Conservation (phyloP, 2,113 vertebrate species). For the Meriones unguiculatus region DNA sequence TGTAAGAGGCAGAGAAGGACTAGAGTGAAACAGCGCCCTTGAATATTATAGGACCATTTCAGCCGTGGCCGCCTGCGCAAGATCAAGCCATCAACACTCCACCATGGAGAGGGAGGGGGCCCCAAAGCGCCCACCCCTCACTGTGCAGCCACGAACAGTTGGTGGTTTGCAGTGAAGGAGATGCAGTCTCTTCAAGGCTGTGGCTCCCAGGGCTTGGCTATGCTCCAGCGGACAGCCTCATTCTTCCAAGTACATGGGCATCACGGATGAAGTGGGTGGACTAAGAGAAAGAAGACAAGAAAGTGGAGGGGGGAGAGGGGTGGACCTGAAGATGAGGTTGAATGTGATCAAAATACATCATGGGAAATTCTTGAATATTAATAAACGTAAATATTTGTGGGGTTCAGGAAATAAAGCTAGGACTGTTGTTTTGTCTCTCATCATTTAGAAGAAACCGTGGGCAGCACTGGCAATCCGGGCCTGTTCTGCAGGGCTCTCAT, state of each 20-base stretch:
- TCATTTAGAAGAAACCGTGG: conserved; percentile 2
- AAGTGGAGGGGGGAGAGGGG: neutral
- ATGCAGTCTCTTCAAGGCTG: neutral
- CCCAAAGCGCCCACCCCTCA: neutral
- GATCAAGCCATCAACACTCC: neutral
- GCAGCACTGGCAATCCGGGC: neutral
- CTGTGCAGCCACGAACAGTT: neutral
- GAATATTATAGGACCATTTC: neutral
- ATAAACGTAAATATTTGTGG: neutral
- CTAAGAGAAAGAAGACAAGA: neutral
- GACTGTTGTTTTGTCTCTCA: neutral
- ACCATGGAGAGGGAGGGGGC: neutral
- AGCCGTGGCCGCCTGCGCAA: neutral
- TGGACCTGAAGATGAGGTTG: neutral
- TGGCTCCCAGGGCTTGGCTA: neutral
- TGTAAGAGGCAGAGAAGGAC: neutral
- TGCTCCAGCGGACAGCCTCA: neutral
- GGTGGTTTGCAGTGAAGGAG: neutral
- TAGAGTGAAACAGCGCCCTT: neutral
- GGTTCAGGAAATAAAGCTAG: conserved; percentile 35
- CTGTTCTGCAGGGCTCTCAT: neutral
- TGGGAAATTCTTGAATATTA: neutral
- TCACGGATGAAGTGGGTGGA: neutral
- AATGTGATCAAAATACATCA: neutral
- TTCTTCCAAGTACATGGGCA: neutral